Base-by-base conservation (phyloP, 2,113 vertebrate genomes). In the Paramormyrops kingsleyae region DNA sequence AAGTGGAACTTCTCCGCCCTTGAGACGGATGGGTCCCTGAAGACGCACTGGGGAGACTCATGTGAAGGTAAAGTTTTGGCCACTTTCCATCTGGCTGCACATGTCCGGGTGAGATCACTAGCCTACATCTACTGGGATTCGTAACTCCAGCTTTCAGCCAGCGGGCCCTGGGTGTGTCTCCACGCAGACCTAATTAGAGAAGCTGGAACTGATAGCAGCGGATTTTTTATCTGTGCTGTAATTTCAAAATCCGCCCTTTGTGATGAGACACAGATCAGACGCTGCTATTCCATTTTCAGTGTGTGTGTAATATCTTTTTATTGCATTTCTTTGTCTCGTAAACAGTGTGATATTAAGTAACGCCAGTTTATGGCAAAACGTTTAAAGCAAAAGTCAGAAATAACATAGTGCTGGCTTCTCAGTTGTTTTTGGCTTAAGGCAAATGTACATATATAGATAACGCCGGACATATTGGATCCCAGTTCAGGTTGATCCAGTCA, bases 1-100 rank as follows among this genome's bases (percentile, higher is more conserved):
- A 94, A 93, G 83, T 96, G 95, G 95, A 94, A 90, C 21, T 47
- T 4, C 90, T 91, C 66, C 35, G 56, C 42, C 8, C 84, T 96
- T 92, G 91, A 95, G 92, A 93, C 94, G 46, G 94, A 96, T 56
- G 24, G 93, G 87, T 93, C 94, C 3, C 89, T 95, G 80, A 89
- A 50, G 52, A 92, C 66, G 42, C 70, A 91, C 88, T 90, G 90
- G 93, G 92, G 83, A 89, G 90, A 91, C 90, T 93, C 85, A 1
- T 97, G 96, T 94, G 92, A 93, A 96, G 95, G 95, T 96, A 96
- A 89, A 56, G 27, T 42, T 59, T 66, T 62, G 53, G 31, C 35
- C 27, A 19, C 47, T 87, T 53, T 52, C 50, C 49, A 53, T 35
- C 56, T 87, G 86, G 74, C 89, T 74, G 4, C 52, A 89, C 31